A percentile compares a stretch with the other conserved stretches of the same genome.
phyloP scores from a whole-genome alignment of 2,888 invertebrate species.

The Cataglyphis altisquamis region DNA sequence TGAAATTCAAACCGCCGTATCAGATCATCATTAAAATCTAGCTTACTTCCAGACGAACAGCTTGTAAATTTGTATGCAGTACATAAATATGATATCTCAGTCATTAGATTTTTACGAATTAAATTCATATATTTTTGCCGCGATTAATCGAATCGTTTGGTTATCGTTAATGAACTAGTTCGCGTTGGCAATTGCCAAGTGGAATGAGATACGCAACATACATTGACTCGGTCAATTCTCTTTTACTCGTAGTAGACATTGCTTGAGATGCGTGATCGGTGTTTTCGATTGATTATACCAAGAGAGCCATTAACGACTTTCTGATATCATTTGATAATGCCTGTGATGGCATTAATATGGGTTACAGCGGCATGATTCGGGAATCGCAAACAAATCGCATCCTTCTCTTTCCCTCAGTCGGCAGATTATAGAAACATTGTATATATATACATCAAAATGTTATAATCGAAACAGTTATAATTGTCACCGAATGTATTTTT shows the following conservation, averaged over 20 bases:
- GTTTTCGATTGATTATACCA: constrained; percentile 2
- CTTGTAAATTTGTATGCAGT: background rate
- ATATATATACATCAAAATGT: background rate
- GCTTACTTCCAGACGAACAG: constrained; percentile 19
- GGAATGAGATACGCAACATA: constrained; percentile 24
- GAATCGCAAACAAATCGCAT: constrained; percentile 8
- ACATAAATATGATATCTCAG: constrained; percentile 7
- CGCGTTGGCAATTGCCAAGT: background rate
- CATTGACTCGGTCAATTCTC: constrained; percentile 32
- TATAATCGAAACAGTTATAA: constrained; percentile 38
- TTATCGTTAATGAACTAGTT: constrained; percentile 45
- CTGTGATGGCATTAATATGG: background rate
- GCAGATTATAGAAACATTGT: background rate
- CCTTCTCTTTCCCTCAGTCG: background rate
- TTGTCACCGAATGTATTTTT: constrained; percentile 19
- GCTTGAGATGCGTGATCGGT: constrained; percentile 4
- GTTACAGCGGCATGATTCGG: background rate
- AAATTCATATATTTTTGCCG: background rate
- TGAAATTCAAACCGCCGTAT: constrained; percentile 9
- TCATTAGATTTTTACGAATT: background rate
- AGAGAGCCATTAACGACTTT: constrained; percentile 2
- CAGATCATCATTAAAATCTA: constrained; percentile 19
- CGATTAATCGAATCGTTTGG: background rate
- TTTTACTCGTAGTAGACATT: background rate
- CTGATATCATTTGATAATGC: constrained; percentile 39